Conservation (phyloP, 2,888 invertebrate genomes). For the Parochlus steinenii region DNA sequence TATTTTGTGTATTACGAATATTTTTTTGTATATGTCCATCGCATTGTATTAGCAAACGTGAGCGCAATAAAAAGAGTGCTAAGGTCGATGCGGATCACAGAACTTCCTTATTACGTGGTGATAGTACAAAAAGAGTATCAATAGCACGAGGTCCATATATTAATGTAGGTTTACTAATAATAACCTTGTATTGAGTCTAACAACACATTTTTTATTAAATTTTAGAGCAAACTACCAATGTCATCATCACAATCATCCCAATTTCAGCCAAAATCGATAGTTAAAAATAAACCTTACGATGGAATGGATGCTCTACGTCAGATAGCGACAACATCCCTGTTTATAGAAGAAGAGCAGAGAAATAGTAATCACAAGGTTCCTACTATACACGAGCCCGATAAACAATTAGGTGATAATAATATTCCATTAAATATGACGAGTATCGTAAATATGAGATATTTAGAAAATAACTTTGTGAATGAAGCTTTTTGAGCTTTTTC, state of each 20-base stretch:
- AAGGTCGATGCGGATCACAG: constrained; percentile 31
- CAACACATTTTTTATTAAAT: not conserved
- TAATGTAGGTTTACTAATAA: constrained; percentile 1
- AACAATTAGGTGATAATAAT: constrained; percentile 16
- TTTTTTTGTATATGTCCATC: constrained; percentile 70
- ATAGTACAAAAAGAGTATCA: constrained; percentile 27
- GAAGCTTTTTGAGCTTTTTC: no score
- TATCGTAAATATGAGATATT: no score
- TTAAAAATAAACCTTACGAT: constrained; percentile 18
- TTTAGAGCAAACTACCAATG: constrained; percentile 12
- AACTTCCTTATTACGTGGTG: constrained; percentile 28
- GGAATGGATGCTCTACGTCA: constrained; percentile 31
- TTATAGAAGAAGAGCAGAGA: constrained; percentile 32
- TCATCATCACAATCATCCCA: constrained; percentile 12
- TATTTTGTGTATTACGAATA: constrained; percentile 69
- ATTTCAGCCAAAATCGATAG: constrained; percentile 12
- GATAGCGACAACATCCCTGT: constrained; percentile 31
- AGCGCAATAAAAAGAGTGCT: constrained; percentile 34
- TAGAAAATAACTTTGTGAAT: no score
- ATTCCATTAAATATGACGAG: no score
- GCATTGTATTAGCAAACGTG: constrained; percentile 53
- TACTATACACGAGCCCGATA: constrained; percentile 30
- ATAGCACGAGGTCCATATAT: constrained; percentile 25
- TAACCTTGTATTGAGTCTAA: not conserved
- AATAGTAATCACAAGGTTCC: constrained; percentile 27